These are phyloP conservation scores for Perdita meconis DNA, from an alignment of 2,888 invertebrate species.

Conservation along the genomic window DNA sequence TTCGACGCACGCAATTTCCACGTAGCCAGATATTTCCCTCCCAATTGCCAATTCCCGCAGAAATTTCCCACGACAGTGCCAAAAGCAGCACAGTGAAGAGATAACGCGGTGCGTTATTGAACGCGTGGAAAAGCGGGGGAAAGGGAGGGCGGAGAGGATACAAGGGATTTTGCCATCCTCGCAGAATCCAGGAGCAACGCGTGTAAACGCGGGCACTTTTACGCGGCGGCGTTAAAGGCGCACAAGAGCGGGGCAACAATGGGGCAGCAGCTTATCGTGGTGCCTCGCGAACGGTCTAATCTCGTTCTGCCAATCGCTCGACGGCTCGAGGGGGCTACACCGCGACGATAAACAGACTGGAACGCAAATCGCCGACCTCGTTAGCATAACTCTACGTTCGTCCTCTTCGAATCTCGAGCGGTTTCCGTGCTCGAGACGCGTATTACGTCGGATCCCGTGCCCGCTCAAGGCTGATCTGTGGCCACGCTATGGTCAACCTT, in stretches of 20 bases:
- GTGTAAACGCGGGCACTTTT: conserved; percentile 51
- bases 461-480: conserved; percentile 14
- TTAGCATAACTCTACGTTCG: conserved; percentile 71
- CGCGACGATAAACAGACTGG: conserved; percentile 71
- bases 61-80: not conserved
- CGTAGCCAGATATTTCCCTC: too few species aligned
- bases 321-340: conserved; percentile 61
- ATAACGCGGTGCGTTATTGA: conserved; percentile 46
- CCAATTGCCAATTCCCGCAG: too few species aligned
- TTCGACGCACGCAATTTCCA: too few species aligned
- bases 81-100: not conserved
- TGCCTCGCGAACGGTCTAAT: conserved; percentile 65
- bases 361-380: conserved; percentile 72
- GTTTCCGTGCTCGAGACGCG: conserved; percentile 26
- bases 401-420: conserved; percentile 53
- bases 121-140: conserved; percentile 21
- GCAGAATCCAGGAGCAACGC: conserved; percentile 42
- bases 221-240: conserved; percentile 61
- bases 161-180: conserved; percentile 13
- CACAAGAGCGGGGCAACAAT: conserved; percentile 68
- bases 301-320: conserved; percentile 72
- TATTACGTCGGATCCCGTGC: conserved; percentile 22
- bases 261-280: conserved; percentile 64
- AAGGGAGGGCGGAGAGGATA: conserved; percentile 13
- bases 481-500: not conserved